Base-by-base conservation (phyloP, 2,888 invertebrate species). In the Agonum fuliginosum region DNA sequence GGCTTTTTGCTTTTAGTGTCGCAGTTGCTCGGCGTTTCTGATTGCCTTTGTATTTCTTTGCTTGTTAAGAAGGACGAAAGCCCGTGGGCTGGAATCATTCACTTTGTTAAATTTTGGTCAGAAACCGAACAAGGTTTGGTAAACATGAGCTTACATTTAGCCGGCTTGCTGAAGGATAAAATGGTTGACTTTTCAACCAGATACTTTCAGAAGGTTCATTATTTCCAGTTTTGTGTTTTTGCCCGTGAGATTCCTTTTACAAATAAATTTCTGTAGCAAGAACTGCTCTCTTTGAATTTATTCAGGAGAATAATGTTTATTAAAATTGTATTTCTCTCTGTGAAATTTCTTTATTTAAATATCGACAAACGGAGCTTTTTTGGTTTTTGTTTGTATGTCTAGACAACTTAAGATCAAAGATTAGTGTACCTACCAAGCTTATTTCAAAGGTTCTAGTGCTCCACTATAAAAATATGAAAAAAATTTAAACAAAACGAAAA, bases 91-190 rank as follows among this genome's bases (percentile, higher is more conserved):
- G 14, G 12, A 41, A 30, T 62, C 58, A 46, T 43, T 74, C 37
- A 74, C 74, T 74, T 74, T 74, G 74, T 65, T 27, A 74, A 74
- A 62, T 62, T 65, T 43, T 62, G 58, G 65, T 58, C 58, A 41
- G 24, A 72, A 62, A 27, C 58, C 58, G 65, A 46, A 46, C 17
- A 62, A 12, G 5, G 37, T 30, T 62, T 62, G 14, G 14, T 14
- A 67, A 67, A 41, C n/a, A 41, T 67, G 5, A 41, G 41, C 41
- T 20, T 19, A 41, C 22, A 41, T 67, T 67, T 67, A 19, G 37
- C n/a, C 12, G 5, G 19, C 41, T 67, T 37, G 37, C n/a, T 20
- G 5, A 37, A 41, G 17, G 30, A 62, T 34, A 30, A 17, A 46
- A 46, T 46, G 12, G 17, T 46, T 17, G 37, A 37, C 37, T 37